phyloP scores from a whole-genome alignment of 2,888 invertebrate genomes.

The Erynnis tages region DNA sequence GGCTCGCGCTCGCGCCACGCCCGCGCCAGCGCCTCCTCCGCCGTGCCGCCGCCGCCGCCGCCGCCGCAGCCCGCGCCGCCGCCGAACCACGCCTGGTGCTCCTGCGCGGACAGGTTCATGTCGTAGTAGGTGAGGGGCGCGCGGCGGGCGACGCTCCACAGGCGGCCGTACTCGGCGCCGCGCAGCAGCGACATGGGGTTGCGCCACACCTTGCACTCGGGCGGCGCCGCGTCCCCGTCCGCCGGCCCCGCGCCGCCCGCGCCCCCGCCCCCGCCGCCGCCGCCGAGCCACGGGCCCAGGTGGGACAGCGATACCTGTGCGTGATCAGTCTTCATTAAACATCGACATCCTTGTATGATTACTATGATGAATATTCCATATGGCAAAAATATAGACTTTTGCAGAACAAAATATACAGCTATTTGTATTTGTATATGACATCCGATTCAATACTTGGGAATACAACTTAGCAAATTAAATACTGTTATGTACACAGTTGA shows the following conservation, averaged over 20 bases:
- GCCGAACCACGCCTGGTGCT: slow-evolving; percentile 84
- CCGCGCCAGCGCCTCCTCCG: slow-evolving; percentile 88
- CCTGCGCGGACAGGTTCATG: slow-evolving; percentile 99
- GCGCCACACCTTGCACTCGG: slow-evolving; percentile 95
- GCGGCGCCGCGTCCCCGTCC: slow-evolving; percentile 86
- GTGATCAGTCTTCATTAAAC: not conserved
- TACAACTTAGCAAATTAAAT: too few species aligned
- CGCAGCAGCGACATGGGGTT: slow-evolving; percentile 97
- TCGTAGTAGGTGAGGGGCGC: slow-evolving; percentile 99
- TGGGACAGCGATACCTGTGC: slow-evolving; percentile 91
- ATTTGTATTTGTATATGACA: too few species aligned
- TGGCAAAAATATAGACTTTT: too few species aligned
- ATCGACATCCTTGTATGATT: too few species aligned
- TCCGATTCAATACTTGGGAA: too few species aligned
- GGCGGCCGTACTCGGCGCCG: slow-evolving; percentile 98
- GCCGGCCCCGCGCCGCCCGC: slow-evolving; percentile 85
- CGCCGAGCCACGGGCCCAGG: slow-evolving; percentile 95
- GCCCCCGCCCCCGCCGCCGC: slow-evolving; percentile 86
- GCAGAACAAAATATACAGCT: too few species aligned
- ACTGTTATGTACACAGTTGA: too few species aligned
- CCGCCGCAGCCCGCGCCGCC: slow-evolving; percentile 40
- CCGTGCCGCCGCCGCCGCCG: slow-evolving; percentile 43
- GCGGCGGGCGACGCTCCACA: slow-evolving; percentile 93
- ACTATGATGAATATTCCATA: too few species aligned
- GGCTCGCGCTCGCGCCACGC: slow-evolving; percentile 98